Percentiles rank a stretch among this genome's conserved stretches.
Conservation (phyloP, 64 coral and sea anemone genomes). For the Actinia tenebrosa region DNA sequence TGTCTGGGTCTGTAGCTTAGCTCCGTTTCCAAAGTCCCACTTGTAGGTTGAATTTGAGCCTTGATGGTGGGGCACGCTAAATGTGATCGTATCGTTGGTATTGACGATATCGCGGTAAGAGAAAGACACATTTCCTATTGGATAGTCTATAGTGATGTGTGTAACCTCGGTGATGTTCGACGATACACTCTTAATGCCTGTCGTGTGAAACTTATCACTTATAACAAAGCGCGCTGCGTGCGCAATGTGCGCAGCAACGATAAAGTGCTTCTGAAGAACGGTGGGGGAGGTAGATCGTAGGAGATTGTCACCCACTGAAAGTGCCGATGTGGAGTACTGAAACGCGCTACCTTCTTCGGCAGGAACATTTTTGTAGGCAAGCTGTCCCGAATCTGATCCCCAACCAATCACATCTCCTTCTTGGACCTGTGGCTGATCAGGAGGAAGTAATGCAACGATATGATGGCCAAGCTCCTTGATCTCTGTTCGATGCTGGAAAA, state of each 20-base stretch:
- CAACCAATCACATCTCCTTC: constrained; percentile 73
- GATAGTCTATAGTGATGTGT: constrained; percentile 47
- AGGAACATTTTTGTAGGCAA: constrained; percentile 41
- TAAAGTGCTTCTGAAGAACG: constrained; percentile 45
- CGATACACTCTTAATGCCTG: constrained; percentile 48
- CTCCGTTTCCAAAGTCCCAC: constrained; percentile 82
- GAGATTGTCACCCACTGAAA: constrained; percentile 33
- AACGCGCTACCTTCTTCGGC: constrained; percentile 25
- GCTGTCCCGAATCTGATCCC: constrained; percentile 40
- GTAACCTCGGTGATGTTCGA: constrained; percentile 62
- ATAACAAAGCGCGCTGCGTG: constrained; percentile 68
- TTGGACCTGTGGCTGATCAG: constrained; percentile 35
- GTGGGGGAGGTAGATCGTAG: constrained; percentile 26
- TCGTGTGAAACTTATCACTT: constrained; percentile 32
- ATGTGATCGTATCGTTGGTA: constrained; percentile 49
- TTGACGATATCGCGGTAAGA: constrained; percentile 36
- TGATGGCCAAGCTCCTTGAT: constrained; percentile 58
- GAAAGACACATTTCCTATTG: constrained; percentile 54
- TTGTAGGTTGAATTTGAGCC: constrained; percentile 68
- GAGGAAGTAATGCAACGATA: constrained; percentile 36
- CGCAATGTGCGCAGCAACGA: constrained; percentile 70
- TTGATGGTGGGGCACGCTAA: constrained; percentile 44
- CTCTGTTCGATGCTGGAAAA: constrained; percentile 41
- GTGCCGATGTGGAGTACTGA: constrained; percentile 29
- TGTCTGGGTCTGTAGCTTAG: background rate